Evolutionary conservation across 2,888 invertebrate species (phyloP).

Genomic region (Litoditis marina): DNA sequence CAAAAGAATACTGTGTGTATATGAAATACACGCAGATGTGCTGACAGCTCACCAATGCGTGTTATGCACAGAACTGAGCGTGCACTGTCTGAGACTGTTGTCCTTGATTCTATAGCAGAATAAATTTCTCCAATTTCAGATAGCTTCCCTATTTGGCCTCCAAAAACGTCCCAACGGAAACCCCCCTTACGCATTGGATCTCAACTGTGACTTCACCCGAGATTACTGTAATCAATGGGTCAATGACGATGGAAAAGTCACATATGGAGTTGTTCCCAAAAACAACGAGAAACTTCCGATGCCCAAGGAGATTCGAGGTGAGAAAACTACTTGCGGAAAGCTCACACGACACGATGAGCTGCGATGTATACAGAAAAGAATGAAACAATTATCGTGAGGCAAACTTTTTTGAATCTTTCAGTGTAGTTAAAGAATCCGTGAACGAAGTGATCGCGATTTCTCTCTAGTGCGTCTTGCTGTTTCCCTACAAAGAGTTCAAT

Average conservation of each 20-base stretch:
- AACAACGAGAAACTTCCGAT: slow-evolving; percentile 38
- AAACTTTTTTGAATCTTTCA: too few relatives aligned
- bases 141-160: slow-evolving; percentile 35
- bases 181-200: slow-evolving; percentile 33
- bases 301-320: slow-evolving; percentile 25
- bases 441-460: too few relatives aligned
- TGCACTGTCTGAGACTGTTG: not conserved
- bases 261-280: slow-evolving; percentile 43
- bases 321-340: not conserved
- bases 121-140: slow-evolving; percentile 19
- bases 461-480: too few relatives aligned
- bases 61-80: too few relatives aligned
- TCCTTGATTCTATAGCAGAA: not conserved
- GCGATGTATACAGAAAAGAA: too few relatives aligned
- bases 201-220: slow-evolving; percentile 55
- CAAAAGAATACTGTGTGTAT: too few relatives aligned
- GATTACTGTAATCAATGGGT: slow-evolving; percentile 59
- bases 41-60: too few relatives aligned
- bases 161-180: slow-evolving; percentile 42
- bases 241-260: slow-evolving; percentile 41
- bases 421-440: too few relatives aligned
- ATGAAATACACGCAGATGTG: too few relatives aligned
- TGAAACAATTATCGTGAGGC: too few relatives aligned
- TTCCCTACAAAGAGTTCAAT: too few relatives aligned
- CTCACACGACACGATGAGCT: too few relatives aligned